These are phyloP conservation scores for Xiphophorus couchianus DNA, from an alignment of 2,113 vertebrate genomes.

Conservation along the genomic window DNA sequence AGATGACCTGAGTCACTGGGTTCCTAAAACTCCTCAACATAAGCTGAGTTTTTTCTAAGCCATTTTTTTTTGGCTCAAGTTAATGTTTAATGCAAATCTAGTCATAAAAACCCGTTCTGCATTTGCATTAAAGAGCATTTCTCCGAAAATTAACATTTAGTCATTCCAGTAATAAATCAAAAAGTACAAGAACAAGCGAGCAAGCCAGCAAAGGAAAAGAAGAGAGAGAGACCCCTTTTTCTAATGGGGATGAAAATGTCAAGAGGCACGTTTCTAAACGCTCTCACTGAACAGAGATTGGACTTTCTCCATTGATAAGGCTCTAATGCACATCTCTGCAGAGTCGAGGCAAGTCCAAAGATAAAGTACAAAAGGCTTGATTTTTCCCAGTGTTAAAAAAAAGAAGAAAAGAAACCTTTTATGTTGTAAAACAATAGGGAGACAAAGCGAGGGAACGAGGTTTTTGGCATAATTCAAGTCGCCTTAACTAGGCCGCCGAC, in stretches of 20 bases:
- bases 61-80: neutral
- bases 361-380: slow-evolving; percentile 64
- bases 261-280: slow-evolving; percentile 60
- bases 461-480: slow-evolving; percentile 29
- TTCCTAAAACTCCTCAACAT: neutral
- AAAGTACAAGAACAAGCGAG: slow-evolving; percentile 35
- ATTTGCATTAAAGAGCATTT: slow-evolving; percentile 44
- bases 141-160: slow-evolving; percentile 1
- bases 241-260: slow-evolving; percentile 53
- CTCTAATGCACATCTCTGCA: slow-evolving; percentile 48
- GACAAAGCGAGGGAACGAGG: slow-evolving; percentile 14
- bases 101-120: neutral
- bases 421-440: slow-evolving; percentile 50
- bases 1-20: neutral
- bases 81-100: slow-evolving; percentile 7
- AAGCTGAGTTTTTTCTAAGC: neutral
- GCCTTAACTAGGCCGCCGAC: slow-evolving; percentile 38
- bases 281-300: slow-evolving; percentile 61
- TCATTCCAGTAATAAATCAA: slow-evolving; percentile 8
- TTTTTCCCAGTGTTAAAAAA: slow-evolving; percentile 34
- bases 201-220: slow-evolving; percentile 11
- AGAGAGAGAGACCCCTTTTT: slow-evolving; percentile 22
- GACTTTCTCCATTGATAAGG: slow-evolving; percentile 61
- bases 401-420: slow-evolving; percentile 33
- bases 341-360: slow-evolving; percentile 37